A percentile compares a stretch with the other conserved stretches of the same genome.
These are phyloP conservation scores for Strigamia maritima DNA, from an alignment of 2,888 invertebrate species.

Conservation along the genomic window DNA sequence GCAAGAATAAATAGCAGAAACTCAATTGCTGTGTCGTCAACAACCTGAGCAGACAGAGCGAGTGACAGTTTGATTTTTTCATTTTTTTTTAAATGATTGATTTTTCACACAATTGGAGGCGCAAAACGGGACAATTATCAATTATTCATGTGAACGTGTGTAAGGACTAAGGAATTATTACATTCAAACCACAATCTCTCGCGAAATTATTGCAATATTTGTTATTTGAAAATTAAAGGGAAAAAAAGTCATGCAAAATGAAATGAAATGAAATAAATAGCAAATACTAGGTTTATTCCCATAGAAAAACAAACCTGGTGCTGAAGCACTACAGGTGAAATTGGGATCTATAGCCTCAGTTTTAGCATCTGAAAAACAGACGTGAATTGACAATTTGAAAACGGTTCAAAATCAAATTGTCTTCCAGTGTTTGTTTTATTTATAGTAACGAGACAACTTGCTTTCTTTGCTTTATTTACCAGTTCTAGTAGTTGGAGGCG, in stretches of 20 bases:
- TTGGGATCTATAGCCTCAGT: slow-evolving; percentile 33
- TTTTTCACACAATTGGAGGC: neutral
- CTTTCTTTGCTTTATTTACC: slow-evolving; percentile 18
- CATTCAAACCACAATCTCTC: slow-evolving; percentile 29
- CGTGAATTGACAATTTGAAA: no score
- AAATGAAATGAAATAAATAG: no score
- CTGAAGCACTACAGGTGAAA: slow-evolving; percentile 35
- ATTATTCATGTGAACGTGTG: neutral
- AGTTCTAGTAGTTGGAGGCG: slow-evolving; percentile 32
- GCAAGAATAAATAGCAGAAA: slow-evolving; percentile 37
- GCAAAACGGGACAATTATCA: neutral
- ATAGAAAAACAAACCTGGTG: slow-evolving; percentile 35
- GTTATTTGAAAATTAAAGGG: neutral
- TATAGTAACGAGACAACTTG: no score
- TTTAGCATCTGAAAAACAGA: slow-evolving; percentile 35
- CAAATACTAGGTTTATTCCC: no score
- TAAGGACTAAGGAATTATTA: slow-evolving; percentile 6
- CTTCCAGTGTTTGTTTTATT: no score
- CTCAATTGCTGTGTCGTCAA: slow-evolving; percentile 9
- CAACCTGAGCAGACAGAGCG: no score
- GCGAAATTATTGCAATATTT: neutral
- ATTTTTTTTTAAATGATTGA: no score
- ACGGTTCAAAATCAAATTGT: no score
- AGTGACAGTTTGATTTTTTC: neutral
- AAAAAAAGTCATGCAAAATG: slow-evolving; percentile 27